Evolutionary conservation across 2,113 vertebrate genomes (phyloP), one percentile per base, ranked within the genome.

Genomic region (Rhinoderma darwinii): DNA sequence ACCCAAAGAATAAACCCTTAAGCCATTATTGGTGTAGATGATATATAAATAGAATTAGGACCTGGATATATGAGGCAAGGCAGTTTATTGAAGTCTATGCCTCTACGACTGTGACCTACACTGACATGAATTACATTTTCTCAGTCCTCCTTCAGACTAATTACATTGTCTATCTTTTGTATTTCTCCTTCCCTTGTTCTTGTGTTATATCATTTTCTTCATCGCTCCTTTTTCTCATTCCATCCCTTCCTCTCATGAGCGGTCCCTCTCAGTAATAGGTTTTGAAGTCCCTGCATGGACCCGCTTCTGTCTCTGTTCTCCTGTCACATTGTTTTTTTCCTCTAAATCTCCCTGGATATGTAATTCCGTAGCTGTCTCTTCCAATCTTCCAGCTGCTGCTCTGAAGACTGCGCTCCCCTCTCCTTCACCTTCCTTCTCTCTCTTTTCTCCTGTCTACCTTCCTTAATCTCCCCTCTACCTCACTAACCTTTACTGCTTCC

Each of bases 281-380:
- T 88, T 9, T 5, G 90, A 90, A 91, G 89, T 89, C 86, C 66
- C 61, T 59, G 85, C 85, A 73, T 86, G 66, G 77, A 73, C 85
- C 85, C 70, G 85, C 85, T 86, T 68, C 77, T 82, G 85, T 72
- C 76, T 86, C 84, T 86, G 76, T 81, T 81, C 84, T 86, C 47
- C 84, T 86, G 84, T 86, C 85, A 86, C 85, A 59, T 86, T 86
- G 77, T 81, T 86, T 86, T 86, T 86, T 86, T 86, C 77, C 89
- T 83, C 89, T 88, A 90, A 88, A 89, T 89, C 91, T 92, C 89
- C 88, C 89, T n/a, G 61, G 88, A 89, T 90, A 83, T 89, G 89
- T 90, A 90, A 89, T 90, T 89, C 90, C 47, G n/a, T 75, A 41
- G 87, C 90, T 83, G 84, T 91, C 89, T 91, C 88, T 88, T 84